Evolutionary conservation across 2,888 invertebrate species (phyloP).

Genomic region (Blastobasis lacticolella): DNA sequence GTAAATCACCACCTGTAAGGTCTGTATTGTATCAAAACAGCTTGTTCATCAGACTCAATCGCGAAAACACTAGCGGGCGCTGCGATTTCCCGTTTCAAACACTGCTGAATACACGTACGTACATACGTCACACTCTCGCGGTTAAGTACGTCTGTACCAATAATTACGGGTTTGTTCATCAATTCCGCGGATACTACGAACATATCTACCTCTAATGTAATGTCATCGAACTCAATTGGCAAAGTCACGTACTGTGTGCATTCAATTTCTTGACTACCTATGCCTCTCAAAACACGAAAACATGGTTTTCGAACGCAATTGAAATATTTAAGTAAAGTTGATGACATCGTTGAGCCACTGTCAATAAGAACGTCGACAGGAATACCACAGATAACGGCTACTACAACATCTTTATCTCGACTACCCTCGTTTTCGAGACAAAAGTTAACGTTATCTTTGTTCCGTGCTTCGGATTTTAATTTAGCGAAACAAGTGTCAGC

Average conservation of each 20-base stretch:
- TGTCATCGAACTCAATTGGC: constrained; percentile 14
- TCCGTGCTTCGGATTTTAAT: too few species aligned
- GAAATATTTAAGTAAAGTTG: constrained; percentile 14
- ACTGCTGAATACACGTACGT: constrained; percentile 10
- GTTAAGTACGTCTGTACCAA: constrained; percentile 20
- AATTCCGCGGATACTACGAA: constrained; percentile 9
- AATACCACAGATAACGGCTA: too few species aligned
- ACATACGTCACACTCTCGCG: constrained; percentile 16
- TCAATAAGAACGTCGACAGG: constrained; percentile 11
- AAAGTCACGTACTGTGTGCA: constrained; percentile 8
- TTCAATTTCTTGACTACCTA: constrained; percentile 12
- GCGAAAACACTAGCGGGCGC: not conserved
- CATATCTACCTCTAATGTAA: constrained; percentile 18
- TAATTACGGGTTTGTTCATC: constrained; percentile 15
- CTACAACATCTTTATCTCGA: too few species aligned
- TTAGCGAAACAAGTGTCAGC: too few species aligned
- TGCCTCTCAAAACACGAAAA: constrained; percentile 12
- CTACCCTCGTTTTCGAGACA: too few species aligned
- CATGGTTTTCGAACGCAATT: constrained; percentile 5
- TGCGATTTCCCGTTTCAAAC: constrained; percentile 3
- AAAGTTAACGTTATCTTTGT: too few species aligned
- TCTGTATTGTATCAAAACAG: constrained; percentile 9
- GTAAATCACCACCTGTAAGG: constrained; percentile 4
- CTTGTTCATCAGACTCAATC: not conserved
- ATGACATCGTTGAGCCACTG: constrained; percentile 5